Evolutionary conservation across 2,113 vertebrate genomes (phyloP).

Genomic region (Rhinichthys klamathensis): DNA sequence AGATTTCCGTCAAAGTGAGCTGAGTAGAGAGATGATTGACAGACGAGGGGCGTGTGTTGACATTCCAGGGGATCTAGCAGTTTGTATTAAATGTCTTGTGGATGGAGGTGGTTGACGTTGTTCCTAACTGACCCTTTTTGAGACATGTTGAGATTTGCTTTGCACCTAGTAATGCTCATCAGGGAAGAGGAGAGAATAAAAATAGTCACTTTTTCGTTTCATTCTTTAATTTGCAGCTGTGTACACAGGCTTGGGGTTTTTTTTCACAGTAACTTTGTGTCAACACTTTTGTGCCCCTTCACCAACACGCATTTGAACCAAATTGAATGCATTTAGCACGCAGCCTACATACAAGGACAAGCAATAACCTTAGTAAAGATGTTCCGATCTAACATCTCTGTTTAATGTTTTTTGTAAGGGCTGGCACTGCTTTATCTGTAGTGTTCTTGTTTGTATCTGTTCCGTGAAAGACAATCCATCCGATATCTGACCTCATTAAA

Average conservation of each 20-base stretch:
- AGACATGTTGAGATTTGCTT: background rate
- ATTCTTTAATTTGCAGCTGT: constrained; percentile 9
- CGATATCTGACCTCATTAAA: constrained; percentile 53
- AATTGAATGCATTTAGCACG: constrained; percentile 35
- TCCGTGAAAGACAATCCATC: constrained; percentile 55
- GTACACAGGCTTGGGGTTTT: constrained; percentile 7
- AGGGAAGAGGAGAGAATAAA: constrained; percentile 39
- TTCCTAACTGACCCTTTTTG: constrained; percentile 18
- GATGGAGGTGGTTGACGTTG: background rate
- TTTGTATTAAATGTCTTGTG: constrained; percentile 2
- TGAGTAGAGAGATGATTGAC: constrained; percentile 11
- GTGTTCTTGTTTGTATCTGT: constrained; percentile 34
- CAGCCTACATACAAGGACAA: constrained; percentile 29
- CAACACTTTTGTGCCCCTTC: constrained; percentile 9
- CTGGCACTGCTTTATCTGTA: constrained; percentile 47
- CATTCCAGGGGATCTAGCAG: constrained; percentile 37
- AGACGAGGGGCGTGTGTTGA: constrained; percentile 23
- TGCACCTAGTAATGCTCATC: constrained; percentile 13
- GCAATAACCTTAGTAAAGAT: constrained; percentile 46
- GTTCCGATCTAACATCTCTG: constrained; percentile 1
- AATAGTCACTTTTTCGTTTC: background rate
- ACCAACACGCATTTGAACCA: background rate
- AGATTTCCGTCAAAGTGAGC: constrained; percentile 35
- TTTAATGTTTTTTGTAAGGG: constrained; percentile 46
- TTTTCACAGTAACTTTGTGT: background rate